Conservation (phyloP, 2,797 vertebrate genomes). For the Gymnothorax javanicus region DNA sequence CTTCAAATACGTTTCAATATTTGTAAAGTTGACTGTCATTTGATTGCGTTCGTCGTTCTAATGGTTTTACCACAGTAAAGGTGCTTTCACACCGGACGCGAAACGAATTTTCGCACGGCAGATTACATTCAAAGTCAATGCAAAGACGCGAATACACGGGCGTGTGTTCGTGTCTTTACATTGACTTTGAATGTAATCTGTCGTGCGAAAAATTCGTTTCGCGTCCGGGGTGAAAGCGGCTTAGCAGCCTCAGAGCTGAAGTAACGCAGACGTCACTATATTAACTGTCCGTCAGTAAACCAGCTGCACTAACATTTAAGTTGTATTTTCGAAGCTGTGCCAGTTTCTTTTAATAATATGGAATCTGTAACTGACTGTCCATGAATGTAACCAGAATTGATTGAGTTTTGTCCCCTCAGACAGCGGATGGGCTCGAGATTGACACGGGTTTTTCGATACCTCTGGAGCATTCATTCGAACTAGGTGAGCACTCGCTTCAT, state of each 20-base stretch:
- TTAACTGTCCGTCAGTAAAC: not conserved
- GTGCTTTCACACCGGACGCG: no score
- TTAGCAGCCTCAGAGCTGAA: no score
- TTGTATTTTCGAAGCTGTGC: no score
- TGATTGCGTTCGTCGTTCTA: not conserved
- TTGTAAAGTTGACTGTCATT: not conserved
- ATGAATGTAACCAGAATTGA: not conserved
- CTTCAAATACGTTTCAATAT: not conserved
- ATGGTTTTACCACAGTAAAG: no score
- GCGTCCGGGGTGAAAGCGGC: no score
- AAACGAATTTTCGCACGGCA: no score
- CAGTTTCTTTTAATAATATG: no score
- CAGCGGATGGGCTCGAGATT: constrained; percentile 71
- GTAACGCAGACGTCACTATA: not conserved
- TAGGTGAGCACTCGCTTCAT: constrained; percentile 69
- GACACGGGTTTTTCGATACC: constrained; percentile 80
- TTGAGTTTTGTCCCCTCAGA: constrained; percentile 56
- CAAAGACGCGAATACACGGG: no score
- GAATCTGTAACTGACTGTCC: not conserved
- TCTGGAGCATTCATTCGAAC: constrained; percentile 89
- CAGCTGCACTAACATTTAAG: not conserved
- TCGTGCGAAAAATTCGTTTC: no score
- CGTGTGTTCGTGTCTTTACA: no score
- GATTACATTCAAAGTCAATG: no score
- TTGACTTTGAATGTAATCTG: no score